phyloP scores from a whole-genome alignment of 2,888 invertebrate genomes.

The Cephus rjabovi region DNA sequence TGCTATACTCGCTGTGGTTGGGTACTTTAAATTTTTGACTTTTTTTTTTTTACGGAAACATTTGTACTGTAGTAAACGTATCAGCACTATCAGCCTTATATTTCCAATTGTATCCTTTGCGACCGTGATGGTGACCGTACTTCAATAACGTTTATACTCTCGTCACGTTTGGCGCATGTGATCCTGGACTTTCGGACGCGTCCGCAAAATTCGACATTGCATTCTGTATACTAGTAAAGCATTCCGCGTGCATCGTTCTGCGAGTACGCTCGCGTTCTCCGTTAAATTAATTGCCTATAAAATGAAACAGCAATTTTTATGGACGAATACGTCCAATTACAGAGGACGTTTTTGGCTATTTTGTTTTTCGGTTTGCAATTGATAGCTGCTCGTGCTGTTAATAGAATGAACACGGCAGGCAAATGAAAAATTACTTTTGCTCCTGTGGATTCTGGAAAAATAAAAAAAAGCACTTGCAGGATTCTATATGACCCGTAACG shows the following conservation, averaged over 20 bases:
- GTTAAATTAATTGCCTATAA: conserved; percentile 61
- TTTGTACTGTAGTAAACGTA: background rate
- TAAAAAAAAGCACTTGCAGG: background rate
- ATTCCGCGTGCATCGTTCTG: background rate
- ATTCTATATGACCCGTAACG: background rate
- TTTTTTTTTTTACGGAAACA: background rate
- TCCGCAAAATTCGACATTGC: background rate
- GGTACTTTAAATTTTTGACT: background rate
- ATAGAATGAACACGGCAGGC: conserved; percentile 16
- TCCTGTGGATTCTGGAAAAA: background rate
- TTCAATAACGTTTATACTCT: background rate
- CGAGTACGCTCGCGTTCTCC: conserved; percentile 31
- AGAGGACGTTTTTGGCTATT: conserved; percentile 16
- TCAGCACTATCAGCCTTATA: background rate
- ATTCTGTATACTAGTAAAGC: background rate
- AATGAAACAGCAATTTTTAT: conserved; percentile 62
- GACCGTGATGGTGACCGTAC: background rate
- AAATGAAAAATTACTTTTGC: conserved; percentile 16
- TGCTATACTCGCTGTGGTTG: background rate
- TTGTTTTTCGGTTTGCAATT: conserved; percentile 10
- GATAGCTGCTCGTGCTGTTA: conserved; percentile 19
- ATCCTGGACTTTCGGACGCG: background rate
- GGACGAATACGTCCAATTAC: conserved; percentile 57
- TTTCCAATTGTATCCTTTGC: background rate
- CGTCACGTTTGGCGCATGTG: background rate